Conservation (phyloP, 2,797 vertebrate species). For the Chloroceryle inda region DNA sequence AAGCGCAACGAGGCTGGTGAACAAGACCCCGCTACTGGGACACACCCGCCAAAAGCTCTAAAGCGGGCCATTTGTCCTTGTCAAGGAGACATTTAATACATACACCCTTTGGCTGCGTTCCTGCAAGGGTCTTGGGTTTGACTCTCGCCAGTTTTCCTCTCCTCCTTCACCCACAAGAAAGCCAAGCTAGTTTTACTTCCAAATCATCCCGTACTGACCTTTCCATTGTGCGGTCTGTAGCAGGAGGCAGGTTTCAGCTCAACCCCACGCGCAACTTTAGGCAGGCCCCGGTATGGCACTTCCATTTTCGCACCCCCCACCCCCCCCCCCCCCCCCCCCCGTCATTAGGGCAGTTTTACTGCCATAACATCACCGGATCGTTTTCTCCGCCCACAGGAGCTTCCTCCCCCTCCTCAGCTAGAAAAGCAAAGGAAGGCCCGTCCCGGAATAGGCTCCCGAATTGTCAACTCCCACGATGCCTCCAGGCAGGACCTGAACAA, state of each 20-base stretch:
- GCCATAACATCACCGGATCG: fast-evolving
- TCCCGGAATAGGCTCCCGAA: neutral
- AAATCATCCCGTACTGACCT: neutral
- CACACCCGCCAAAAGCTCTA: neutral
- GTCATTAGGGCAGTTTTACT: neutral
- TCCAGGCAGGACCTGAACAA: neutral
- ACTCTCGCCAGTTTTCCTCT: neutral
- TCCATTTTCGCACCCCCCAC: neutral
- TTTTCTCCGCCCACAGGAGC: neutral
- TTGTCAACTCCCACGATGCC: neutral
- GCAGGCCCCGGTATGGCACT: fast-evolving
- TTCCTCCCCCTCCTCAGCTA: neutral
- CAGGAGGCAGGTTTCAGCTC: neutral
- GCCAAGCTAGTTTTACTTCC: neutral
- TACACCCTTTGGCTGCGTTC: neutral
- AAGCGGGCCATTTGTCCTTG: neutral
- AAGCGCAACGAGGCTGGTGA: neutral
- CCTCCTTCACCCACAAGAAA: neutral
- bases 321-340: fast-evolving
- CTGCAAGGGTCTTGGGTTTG: neutral
- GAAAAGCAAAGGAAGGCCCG: neutral
- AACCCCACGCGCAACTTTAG: neutral
- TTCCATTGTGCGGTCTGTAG: fast-evolving
- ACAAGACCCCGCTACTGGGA: neutral
- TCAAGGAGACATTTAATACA: neutral